Base-by-base conservation (phyloP, 2,113 vertebrate genomes). In the Channa argus region DNA sequence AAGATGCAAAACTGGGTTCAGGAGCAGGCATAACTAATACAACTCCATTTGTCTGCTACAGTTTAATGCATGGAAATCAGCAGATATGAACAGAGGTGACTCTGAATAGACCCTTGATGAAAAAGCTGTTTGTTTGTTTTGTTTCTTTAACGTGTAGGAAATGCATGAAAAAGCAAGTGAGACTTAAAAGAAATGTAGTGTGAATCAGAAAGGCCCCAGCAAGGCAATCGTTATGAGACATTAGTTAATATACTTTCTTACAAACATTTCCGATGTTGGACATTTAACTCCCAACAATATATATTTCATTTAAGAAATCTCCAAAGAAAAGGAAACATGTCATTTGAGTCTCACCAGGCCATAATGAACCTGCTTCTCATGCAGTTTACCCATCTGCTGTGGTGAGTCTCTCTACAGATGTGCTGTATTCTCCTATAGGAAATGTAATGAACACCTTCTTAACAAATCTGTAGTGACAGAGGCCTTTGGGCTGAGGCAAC, bases 401-500 rank as follows among this genome's bases (percentile, higher is more conserved):
- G 6, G 49, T 4, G 59, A 59, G 67, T 65, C 71, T 77, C 82
- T 78, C 52, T 74, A 71, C 88, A 89, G 86, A 89, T 88, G 88
- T 85, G 65, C 79, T 58, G 53, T 64, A 53, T 83, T 77, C 69
- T 78, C 83, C 84, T 89, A 80, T 84, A 89, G 86, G 84, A 86
- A 67, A 63, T 58, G 44, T 90, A 92, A 92, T 91, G 84, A 92
- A 53, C 79, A 86, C 91, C 88, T 87, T 90, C 80, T 86, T 85
- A 84, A 88, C 86, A 91, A 90, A 88, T 77, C 84, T 50, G 24
- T 67, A 52, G 8, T 13, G 49, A 61, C 46, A 50, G 50, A 77
- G 76, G 67, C 63, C 79, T 71, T 52, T 58, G 59, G 65, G 71
- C 60, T 64, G 3, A 76, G 52, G 64, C 61, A 43, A 85, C 88